A percentile compares a stretch with the other conserved stretches of the same genome.
Conservation (phyloP, 1,140 invertebrate species). For the Cataglyphis hispanica region DNA sequence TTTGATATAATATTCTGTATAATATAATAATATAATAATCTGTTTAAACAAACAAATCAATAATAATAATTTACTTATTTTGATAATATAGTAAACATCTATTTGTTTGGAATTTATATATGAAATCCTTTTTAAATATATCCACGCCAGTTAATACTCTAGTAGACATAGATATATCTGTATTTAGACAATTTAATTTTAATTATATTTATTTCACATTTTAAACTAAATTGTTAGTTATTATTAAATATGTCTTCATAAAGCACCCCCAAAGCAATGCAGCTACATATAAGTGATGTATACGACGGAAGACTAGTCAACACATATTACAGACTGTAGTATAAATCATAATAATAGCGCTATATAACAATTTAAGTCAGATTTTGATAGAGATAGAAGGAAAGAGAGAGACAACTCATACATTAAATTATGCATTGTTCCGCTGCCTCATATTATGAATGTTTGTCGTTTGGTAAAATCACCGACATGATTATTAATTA, state of each 20-base stretch:
- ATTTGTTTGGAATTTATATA: not conserved
- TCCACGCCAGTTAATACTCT: constrained; percentile 9
- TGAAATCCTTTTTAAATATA: not conserved
- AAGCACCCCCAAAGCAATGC: constrained; percentile 31
- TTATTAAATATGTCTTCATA: constrained; percentile 36
- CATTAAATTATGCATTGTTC: not conserved
- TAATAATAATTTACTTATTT: constrained; percentile 1
- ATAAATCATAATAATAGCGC: constrained; percentile 18
- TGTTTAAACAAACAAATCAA: constrained; percentile 7
- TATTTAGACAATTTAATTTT: not conserved
- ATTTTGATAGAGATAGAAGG: constrained; percentile 17
- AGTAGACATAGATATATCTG: not conserved
- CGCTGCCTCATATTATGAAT: not conserved
- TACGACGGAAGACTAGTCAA: constrained; percentile 36
- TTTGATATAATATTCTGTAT: not conserved
- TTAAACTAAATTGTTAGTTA: constrained; percentile 46
- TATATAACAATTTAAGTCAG: constrained; percentile 25
- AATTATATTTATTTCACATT: not conserved
- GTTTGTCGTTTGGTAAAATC: not conserved
- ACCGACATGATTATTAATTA: constrained; percentile 44
- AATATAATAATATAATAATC: not conserved
- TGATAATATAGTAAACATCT: not conserved
- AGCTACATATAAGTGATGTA: constrained; percentile 30
- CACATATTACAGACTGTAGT: constrained; percentile 15
- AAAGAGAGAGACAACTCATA: too few species aligned